phyloP scores from a whole-genome alignment of 2,113 vertebrate genomes.

The Rhodinocichla rosea region DNA sequence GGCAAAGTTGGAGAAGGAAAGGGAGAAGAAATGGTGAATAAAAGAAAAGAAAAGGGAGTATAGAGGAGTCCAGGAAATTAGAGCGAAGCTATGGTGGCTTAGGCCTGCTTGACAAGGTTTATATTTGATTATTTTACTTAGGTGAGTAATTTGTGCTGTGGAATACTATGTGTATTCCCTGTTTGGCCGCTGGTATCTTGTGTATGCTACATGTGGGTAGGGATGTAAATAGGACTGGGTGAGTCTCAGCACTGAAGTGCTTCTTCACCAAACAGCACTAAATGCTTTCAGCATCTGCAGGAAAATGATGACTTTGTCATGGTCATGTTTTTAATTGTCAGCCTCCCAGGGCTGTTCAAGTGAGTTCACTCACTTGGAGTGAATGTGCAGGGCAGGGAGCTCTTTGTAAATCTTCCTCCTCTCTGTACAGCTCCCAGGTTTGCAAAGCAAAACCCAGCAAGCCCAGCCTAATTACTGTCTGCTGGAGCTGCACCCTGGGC shows the following conservation, averaged over 20 bases:
- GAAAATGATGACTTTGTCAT: accelerated
- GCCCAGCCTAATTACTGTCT: background rate
- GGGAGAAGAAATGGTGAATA: background rate
- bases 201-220: accelerated
- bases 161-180: accelerated
- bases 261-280: background rate
- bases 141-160: background rate
- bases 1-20: background rate
- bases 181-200: background rate
- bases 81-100: accelerated
- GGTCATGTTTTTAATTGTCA: background rate
- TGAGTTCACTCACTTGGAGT: background rate
- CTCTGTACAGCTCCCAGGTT: background rate
- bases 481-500: background rate
- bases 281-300: background rate
- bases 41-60: background rate
- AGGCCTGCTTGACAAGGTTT: background rate
- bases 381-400: background rate
- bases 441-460: background rate
- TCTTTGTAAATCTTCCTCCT: background rate
- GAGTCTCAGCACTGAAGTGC: background rate
- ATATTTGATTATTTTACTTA: background rate
- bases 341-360: background rate
- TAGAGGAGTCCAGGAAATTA: background rate
- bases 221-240: too few relatives aligned